These are phyloP conservation scores for Cercocebus atys DNA, from an alignment of 2,113 vertebrate genomes.

Conservation along the genomic window DNA sequence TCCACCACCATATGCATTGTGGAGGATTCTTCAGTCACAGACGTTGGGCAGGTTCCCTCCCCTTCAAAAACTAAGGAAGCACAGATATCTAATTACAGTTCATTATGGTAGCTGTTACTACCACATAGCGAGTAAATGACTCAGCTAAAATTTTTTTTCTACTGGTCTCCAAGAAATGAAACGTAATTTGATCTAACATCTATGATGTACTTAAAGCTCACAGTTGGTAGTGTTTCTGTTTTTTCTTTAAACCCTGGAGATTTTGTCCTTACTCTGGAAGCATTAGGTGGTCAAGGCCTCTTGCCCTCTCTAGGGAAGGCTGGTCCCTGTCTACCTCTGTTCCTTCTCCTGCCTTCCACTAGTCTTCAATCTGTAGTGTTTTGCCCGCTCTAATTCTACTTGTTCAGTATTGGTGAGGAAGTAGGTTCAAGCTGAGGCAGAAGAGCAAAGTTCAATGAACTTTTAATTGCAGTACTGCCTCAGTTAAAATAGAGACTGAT, in stretches of 20 bases:
- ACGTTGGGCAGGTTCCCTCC: background rate
- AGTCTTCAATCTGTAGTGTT: background rate
- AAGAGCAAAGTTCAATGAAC: slow-evolving; percentile 18
- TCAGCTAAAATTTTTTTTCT: background rate
- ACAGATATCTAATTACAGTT: background rate
- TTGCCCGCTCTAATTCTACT: background rate
- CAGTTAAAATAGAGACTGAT: slow-evolving; percentile 41
- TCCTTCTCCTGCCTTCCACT: background rate
- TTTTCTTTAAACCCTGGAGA: slow-evolving; percentile 3
- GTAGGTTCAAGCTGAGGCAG: slow-evolving; percentile 21
- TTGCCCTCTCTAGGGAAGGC: background rate
- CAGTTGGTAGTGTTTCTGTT: background rate
- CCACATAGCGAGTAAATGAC: background rate
- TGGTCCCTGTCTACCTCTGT: background rate
- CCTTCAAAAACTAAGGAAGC: background rate
- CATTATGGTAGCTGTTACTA: background rate
- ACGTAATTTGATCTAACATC: background rate
- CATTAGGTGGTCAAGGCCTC: background rate
- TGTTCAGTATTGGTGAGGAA: background rate
- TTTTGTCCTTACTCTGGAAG: background rate
- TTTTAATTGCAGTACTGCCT: background rate
- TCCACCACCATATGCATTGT: rapidly evolving
- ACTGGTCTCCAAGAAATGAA: background rate
- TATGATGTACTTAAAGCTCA: background rate
- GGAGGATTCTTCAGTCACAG: background rate